Evolutionary conservation across 2,888 invertebrate species (phyloP).

Genomic region (Heliconius sara): DNA sequence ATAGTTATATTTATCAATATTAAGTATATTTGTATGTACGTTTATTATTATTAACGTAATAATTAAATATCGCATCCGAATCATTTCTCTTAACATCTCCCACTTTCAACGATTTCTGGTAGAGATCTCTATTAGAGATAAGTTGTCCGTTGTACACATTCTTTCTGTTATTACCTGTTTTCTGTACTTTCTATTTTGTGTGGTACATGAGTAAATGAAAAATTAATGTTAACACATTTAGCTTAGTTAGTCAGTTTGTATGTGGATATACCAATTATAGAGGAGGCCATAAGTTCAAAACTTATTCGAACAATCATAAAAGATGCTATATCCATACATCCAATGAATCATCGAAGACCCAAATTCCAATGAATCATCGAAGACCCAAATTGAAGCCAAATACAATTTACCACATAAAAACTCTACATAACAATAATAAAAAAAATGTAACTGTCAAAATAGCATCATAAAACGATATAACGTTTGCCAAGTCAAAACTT

Average conservation of each 20-base stretch:
- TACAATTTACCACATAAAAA: not conserved
- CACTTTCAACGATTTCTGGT: too few relatives aligned
- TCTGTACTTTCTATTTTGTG: too few relatives aligned
- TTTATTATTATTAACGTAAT: too few relatives aligned
- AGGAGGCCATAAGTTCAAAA: not conserved
- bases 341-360: not conserved
- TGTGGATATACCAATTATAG: not conserved
- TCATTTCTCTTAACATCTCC: too few relatives aligned
- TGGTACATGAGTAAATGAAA: too few relatives aligned
- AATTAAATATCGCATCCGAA: too few relatives aligned
- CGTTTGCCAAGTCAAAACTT: constrained; percentile 15
- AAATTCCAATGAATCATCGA: not conserved
- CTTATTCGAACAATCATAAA: not conserved
- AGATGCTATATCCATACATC: not conserved
- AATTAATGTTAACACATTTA: not conserved
- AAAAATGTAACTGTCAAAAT: constrained; percentile 12
- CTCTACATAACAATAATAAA: not conserved
- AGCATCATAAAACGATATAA: constrained; percentile 14
- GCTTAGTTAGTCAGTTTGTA: not conserved
- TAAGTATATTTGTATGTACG: too few relatives aligned
- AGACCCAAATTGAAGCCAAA: not conserved
- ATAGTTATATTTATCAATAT: too few relatives aligned
- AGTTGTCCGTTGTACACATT: too few relatives aligned
- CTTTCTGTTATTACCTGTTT: too few relatives aligned
- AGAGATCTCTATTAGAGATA: too few relatives aligned